Evolutionary conservation across 2,888 invertebrate genomes (phyloP).

Genomic region (Nymphalis polychloros): DNA sequence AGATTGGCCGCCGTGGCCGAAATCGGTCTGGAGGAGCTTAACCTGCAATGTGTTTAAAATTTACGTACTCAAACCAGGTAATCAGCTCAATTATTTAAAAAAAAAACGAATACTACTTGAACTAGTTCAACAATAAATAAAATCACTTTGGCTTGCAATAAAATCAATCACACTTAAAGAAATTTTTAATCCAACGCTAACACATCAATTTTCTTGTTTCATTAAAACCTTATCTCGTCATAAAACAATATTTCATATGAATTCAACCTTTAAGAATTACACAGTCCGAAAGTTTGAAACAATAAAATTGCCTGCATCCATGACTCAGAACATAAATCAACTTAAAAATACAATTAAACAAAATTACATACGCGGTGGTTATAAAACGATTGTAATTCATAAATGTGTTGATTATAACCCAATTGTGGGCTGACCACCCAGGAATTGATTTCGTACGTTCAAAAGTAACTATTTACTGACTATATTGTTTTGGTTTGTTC

Average conservation of each 20-base stretch:
- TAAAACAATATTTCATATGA: conserved; percentile 6
- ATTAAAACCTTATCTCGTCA: conserved; percentile 9
- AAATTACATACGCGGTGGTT: conserved; percentile 60
- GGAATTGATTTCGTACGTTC: conserved; percentile 37
- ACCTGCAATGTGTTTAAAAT: too few relatives aligned
- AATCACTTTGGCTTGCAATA: not conserved
- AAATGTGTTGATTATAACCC: conserved; percentile 66
- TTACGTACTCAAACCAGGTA: too few relatives aligned
- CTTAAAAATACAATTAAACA: conserved; percentile 64
- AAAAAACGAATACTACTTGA: too few relatives aligned
- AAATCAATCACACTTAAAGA: not conserved
- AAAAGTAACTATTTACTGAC: not conserved
- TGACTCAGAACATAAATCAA: conserved; percentile 66
- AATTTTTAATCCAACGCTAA: not conserved
- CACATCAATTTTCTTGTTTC: conserved; percentile 9
- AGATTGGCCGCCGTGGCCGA: too few relatives aligned
- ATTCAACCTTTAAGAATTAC: conserved; percentile 9
- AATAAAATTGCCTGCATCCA: conserved; percentile 70
- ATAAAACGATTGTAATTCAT: conserved; percentile 46
- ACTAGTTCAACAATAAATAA: too few relatives aligned
- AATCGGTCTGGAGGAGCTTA: too few relatives aligned
- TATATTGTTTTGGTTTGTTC: too few relatives aligned
- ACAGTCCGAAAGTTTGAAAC: conserved; percentile 48
- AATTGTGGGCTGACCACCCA: conserved; percentile 70
- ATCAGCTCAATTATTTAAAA: too few relatives aligned